These are phyloP conservation scores for Ormia ochracea DNA, from an alignment of 2,888 invertebrate genomes.

Conservation along the genomic window DNA sequence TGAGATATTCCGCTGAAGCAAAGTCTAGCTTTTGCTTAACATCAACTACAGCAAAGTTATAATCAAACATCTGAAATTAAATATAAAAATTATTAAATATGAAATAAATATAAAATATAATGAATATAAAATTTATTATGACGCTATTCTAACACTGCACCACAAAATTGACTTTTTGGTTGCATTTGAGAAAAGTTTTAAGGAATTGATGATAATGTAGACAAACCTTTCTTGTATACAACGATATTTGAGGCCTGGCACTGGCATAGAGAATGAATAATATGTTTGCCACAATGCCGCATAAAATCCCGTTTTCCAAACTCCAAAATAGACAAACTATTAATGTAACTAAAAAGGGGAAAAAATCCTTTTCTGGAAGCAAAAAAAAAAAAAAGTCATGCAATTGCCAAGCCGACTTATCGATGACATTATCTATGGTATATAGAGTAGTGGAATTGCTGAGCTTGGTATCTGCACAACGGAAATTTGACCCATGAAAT, in stretches of 20 bases:
- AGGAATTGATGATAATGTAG: not conserved
- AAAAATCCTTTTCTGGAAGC: conserved; percentile 87
- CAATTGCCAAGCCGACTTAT: too few species aligned
- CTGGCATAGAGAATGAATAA: conserved; percentile 89
- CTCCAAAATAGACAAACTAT: conserved; percentile 88
- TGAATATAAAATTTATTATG: too few species aligned
- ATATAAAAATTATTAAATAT: not conserved
- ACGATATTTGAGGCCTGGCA: conserved; percentile 87
- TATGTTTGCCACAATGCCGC: conserved; percentile 88
- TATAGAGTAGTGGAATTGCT: too few species aligned
- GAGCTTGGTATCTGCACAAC: too few species aligned
- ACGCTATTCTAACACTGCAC: too few species aligned
- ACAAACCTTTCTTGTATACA: conserved; percentile 71
- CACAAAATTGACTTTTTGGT: too few species aligned
- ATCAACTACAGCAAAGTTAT: conserved; percentile 80
- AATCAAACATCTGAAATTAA: conserved; percentile 73
- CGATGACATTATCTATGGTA: too few species aligned
- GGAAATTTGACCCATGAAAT: too few species aligned
- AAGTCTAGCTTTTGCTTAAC: conserved; percentile 86
- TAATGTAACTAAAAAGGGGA: conserved; percentile 90
- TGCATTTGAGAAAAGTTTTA: too few species aligned
- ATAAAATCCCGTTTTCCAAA: conserved; percentile 91
- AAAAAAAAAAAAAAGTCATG: too few species aligned
- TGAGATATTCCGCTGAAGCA: conserved; percentile 87
- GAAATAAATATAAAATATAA: too few species aligned